These are phyloP conservation scores for Acanthosepion lycidas DNA, from an alignment of 2,888 invertebrate species.

Conservation along the genomic window DNA sequence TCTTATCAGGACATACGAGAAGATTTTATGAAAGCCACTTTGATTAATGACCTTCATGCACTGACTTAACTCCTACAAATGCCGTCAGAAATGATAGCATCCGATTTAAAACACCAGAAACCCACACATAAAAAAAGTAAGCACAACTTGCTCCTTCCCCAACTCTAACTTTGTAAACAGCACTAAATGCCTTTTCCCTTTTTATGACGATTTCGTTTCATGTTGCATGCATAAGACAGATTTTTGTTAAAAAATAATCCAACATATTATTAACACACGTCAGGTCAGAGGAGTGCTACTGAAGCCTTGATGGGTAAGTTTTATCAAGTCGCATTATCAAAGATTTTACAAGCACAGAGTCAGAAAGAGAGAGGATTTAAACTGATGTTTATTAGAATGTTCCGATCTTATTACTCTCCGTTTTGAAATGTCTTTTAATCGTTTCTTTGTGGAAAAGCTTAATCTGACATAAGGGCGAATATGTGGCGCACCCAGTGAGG, in stretches of 20 bases:
- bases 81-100: neutral
- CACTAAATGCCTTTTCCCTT: neutral
- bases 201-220: neutral
- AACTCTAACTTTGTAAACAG: neutral
- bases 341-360: neutral
- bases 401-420: too few relatives aligned
- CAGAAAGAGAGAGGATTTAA: neutral
- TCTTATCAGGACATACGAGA: neutral
- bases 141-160: neutral
- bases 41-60: neutral
- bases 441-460: too few relatives aligned
- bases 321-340: neutral
- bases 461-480: too few relatives aligned
- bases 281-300: neutral
- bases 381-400: neutral
- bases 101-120: neutral
- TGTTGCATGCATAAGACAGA: neutral
- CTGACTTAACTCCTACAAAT: neutral
- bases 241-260: neutral
- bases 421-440: too few relatives aligned
- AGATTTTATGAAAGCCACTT: neutral
- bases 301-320: neutral
- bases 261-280: neutral
- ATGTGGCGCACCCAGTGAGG: too few relatives aligned
- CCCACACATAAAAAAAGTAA: neutral